These are phyloP conservation scores for Eupithecia inturbata DNA, from an alignment of 2,888 invertebrate species.

Conservation along the genomic window DNA sequence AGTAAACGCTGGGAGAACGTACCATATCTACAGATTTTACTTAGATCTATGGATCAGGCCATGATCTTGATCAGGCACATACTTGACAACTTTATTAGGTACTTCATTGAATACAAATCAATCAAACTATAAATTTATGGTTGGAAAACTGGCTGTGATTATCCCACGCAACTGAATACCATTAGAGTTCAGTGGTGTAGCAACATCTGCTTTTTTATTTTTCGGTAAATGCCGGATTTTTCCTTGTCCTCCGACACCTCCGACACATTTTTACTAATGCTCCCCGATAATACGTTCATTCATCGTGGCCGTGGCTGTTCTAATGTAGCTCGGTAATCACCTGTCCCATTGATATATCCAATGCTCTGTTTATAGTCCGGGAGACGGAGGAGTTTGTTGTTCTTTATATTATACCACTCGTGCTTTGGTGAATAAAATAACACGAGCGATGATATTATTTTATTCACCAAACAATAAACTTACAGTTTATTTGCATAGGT, in stretches of 20 bases:
- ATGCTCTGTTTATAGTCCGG: conserved; percentile 29
- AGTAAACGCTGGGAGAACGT: too few species aligned
- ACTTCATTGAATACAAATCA: too few species aligned
- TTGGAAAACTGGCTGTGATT: neutral
- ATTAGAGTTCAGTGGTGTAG: neutral
- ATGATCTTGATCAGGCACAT: too few species aligned
- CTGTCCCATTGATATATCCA: conserved; percentile 43
- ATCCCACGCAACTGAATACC: neutral
- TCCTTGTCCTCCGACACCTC: neutral
- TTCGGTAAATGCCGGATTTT: neutral
- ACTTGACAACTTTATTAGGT: too few species aligned
- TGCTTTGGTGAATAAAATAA: neutral
- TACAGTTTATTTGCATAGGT: too few species aligned
- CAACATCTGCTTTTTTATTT: neutral
- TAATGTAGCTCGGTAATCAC: conserved; percentile 44
- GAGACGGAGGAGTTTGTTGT: conserved; percentile 1
- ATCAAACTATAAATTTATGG: neutral
- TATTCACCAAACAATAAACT: too few species aligned
- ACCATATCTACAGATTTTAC: too few species aligned
- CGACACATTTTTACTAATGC: conserved; percentile 42
- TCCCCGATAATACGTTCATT: conserved; percentile 41
- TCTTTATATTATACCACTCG: neutral
- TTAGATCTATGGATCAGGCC: too few species aligned
- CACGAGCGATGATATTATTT: neutral
- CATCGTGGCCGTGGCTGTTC: conserved; percentile 42